Percentiles rank a stretch among this genome's conserved stretches.
phyloP scores from a whole-genome alignment of 2,113 vertebrate species.

The Rana temporaria region DNA sequence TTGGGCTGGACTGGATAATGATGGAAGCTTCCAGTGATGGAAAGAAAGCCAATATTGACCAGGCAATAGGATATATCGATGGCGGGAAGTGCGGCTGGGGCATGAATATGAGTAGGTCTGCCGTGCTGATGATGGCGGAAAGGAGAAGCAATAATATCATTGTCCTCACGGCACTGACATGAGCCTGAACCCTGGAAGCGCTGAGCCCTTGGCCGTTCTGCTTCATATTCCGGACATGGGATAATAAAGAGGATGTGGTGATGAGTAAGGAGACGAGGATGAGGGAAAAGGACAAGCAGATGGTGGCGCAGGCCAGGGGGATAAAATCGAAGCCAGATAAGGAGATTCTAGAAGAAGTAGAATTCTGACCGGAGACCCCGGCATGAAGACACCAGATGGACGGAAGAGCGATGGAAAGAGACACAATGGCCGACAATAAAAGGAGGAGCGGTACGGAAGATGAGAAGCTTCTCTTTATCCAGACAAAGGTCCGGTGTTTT shows the following conservation, averaged over 20 bases:
- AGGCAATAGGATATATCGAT: neutral
- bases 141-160: conserved; percentile 5
- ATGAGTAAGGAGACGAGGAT: neutral
- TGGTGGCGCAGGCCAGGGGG: neutral
- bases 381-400: neutral
- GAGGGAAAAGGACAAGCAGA: neutral
- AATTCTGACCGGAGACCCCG: neutral
- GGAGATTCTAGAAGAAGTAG: neutral
- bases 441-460: neutral
- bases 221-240: conserved; percentile 6
- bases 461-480: neutral
- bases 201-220: neutral
- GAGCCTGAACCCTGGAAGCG: neutral
- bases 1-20: conserved; percentile 10
- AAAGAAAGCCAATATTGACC: neutral
- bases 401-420: neutral
- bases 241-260: neutral
- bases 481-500: neutral
- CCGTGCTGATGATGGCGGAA: neutral
- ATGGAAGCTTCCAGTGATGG: neutral
- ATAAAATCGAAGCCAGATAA: neutral
- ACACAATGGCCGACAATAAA: neutral
- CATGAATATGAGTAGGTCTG: neutral
- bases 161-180: conserved; percentile 2
- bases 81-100: no score